Evolutionary conservation across 1,140 invertebrate species (phyloP).

Genomic region (Drosophila neocordata): DNA sequence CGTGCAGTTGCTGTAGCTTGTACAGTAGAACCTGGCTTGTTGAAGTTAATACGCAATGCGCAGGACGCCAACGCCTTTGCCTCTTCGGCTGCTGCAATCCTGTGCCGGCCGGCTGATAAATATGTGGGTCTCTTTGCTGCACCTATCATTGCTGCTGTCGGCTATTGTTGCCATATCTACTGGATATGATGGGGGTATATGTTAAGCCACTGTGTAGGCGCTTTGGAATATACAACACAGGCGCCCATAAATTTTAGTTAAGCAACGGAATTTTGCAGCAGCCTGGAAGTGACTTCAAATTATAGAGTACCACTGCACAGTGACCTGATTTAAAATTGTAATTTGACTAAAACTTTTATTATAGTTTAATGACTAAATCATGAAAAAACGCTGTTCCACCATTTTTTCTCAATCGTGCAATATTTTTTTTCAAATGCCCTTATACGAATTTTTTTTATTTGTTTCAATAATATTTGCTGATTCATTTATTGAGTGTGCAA

Average conservation of each 20-base stretch:
- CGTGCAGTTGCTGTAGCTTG: slow-evolving; percentile 16
- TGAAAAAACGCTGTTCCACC: too few relatives aligned
- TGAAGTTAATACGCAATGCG: neutral
- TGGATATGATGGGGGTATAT: neutral
- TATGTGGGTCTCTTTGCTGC: slow-evolving; percentile 53
- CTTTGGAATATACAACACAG: slow-evolving; percentile 59
- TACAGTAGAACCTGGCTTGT: slow-evolving; percentile 28
- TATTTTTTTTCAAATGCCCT: too few relatives aligned
- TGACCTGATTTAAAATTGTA: too few relatives aligned
- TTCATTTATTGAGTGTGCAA: neutral
- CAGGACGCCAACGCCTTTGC: slow-evolving; percentile 25
- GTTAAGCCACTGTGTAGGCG: slow-evolving; percentile 46
- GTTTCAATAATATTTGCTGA: neutral
- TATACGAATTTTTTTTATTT: neutral
- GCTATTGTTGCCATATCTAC: neutral
- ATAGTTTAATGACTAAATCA: too few relatives aligned
- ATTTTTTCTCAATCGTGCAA: too few relatives aligned
- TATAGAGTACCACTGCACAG: neutral
- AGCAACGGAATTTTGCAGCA: neutral
- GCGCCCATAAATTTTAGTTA: slow-evolving; percentile 50
- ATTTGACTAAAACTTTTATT: too few relatives aligned
- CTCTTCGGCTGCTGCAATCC: slow-evolving; percentile 64
- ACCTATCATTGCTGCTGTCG: neutral
- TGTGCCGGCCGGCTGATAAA: slow-evolving; percentile 49
- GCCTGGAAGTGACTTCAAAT: neutral